Evolutionary conservation across 1,140 invertebrate genomes (phyloP).

Genomic region (Ceratitis capitata): DNA sequence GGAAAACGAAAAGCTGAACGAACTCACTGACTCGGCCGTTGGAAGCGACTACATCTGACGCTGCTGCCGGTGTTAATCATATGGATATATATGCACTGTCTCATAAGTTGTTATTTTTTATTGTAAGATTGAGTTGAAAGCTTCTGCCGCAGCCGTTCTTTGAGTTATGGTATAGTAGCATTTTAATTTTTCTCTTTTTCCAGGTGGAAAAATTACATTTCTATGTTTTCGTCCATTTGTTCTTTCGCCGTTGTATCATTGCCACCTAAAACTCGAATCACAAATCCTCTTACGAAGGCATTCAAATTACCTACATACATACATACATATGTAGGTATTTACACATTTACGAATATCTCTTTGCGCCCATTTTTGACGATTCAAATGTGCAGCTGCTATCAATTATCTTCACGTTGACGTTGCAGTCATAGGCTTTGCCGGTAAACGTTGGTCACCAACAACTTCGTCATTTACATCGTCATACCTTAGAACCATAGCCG

Average conservation of each 20-base stretch:
- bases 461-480: slow-evolving; percentile 13
- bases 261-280: background rate
- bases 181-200: slow-evolving; percentile 1
- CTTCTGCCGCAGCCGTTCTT: background rate
- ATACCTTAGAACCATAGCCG: background rate
- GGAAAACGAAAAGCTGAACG: background rate
- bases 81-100: background rate
- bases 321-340: no score
- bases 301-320: no score
- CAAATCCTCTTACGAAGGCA: no score
- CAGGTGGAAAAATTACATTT: slow-evolving; percentile 33
- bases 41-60: background rate
- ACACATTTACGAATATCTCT: background rate
- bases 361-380: background rate
- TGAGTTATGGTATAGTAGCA: background rate
- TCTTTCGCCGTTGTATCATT: background rate
- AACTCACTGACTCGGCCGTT: background rate
- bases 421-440: background rate
- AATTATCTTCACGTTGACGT: background rate
- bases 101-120: background rate
- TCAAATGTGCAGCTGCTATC: background rate
- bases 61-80: slow-evolving; percentile 5
- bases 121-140: background rate
- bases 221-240: background rate
- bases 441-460: background rate